These are phyloP conservation scores for Ridgeia piscesae DNA, from an alignment of 1,140 invertebrate species.

Conservation along the genomic window DNA sequence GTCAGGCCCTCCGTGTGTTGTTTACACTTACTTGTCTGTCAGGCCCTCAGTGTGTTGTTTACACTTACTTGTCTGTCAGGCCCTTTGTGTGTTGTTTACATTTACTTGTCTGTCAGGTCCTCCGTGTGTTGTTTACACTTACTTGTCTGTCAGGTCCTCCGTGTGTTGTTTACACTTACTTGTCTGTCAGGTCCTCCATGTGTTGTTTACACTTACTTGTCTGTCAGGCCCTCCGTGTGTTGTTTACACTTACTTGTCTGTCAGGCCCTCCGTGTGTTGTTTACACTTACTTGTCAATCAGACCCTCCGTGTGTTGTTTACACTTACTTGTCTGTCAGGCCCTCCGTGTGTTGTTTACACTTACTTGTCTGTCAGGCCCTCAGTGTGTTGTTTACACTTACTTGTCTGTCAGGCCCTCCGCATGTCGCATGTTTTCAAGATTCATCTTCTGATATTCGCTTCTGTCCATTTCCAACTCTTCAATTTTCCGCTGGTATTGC, in stretches of 20 bases:
- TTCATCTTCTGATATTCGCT: background rate
- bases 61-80: background rate
- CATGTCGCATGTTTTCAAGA: background rate
- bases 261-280: too few relatives aligned
- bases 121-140: background rate
- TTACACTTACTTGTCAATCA: too few relatives aligned
- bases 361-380: too few relatives aligned
- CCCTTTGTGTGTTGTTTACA: background rate
- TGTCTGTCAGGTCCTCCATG: too few relatives aligned
- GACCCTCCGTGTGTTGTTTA: too few relatives aligned
- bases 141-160: too few relatives aligned
- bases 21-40: background rate
- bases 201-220: background rate
- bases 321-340: too few relatives aligned
- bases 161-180: background rate
- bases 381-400: too few relatives aligned
- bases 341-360: background rate
- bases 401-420: background rate
- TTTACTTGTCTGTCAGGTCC: background rate
- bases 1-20: background rate
- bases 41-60: background rate
- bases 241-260: background rate
- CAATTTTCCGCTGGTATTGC: background rate
- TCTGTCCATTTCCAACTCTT: background rate
- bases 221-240: too few relatives aligned